These are phyloP conservation scores for Hippoglossus hippoglossus DNA, from an alignment of 2,797 vertebrate genomes.

Conservation along the genomic window DNA sequence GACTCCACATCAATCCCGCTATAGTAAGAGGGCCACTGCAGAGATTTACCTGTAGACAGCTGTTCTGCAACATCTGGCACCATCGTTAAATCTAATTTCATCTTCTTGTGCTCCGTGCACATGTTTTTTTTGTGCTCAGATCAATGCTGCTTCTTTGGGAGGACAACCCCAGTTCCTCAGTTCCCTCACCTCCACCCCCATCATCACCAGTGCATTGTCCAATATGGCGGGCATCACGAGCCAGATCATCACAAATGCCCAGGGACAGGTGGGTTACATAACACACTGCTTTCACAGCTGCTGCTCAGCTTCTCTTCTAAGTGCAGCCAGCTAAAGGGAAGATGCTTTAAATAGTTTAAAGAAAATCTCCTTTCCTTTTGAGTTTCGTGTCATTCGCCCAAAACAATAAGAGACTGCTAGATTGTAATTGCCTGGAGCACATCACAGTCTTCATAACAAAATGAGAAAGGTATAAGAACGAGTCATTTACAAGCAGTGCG, in stretches of 20 bases:
- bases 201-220: constrained; percentile 90
- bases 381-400: too few species aligned
- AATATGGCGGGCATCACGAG: constrained; percentile 91
- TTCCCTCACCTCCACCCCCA: constrained; percentile 90
- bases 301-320: neutral
- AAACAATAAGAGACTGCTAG: too few species aligned
- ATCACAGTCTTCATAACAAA: neutral
- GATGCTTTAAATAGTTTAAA: neutral
- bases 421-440: too few species aligned
- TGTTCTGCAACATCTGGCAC: neutral
- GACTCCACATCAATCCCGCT: constrained; percentile 93
- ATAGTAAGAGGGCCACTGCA: constrained; percentile 82
- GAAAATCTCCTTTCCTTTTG: neutral
- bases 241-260: constrained; percentile 94
- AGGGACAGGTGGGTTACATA: constrained; percentile 88
- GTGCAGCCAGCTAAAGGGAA: neutral
- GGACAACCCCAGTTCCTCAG: constrained; percentile 93
- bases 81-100: neutral
- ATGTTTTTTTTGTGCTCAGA: constrained; percentile 74
- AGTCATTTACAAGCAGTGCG: too few species aligned
- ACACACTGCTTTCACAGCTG: too few species aligned
- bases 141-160: constrained; percentile 90
- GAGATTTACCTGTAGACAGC: neutral
- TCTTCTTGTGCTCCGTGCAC: neutral
- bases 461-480: neutral